A percentile compares a stretch with the other conserved stretches of the same genome.
Evolutionary conservation across 1,140 invertebrate species (phyloP).

Genomic region (Lamellibrachia luymesi): DNA sequence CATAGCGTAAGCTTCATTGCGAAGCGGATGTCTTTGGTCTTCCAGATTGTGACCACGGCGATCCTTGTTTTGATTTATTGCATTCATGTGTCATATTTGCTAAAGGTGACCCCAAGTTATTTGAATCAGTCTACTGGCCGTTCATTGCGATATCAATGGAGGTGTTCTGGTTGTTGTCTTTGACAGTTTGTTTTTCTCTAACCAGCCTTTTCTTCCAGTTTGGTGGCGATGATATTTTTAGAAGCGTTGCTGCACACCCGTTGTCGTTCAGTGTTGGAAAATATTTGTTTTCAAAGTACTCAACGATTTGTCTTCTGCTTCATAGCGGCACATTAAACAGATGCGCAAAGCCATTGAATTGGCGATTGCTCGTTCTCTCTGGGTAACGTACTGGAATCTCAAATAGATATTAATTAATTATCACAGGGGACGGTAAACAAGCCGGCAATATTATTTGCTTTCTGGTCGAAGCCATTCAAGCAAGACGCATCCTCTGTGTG

Average conservation of each 20-base stretch:
- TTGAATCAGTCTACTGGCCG: not conserved
- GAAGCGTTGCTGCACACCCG: not conserved
- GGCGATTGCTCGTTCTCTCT: not conserved
- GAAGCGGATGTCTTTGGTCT: too few species aligned
- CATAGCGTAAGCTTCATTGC: too few species aligned
- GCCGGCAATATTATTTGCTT: not conserved
- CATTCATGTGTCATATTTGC: too few species aligned
- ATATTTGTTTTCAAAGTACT: not conserved
- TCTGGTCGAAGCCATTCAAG: not conserved
- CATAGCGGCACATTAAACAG: not conserved
- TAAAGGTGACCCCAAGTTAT: not conserved
- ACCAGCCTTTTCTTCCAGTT: too few species aligned
- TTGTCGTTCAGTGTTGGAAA: not conserved
- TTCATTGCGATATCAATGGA: not conserved
- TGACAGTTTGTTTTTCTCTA: too few species aligned
- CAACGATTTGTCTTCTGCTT: not conserved
- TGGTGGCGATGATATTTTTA: too few species aligned
- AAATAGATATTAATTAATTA: not conserved
- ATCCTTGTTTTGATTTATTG: too few species aligned
- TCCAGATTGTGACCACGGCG: too few species aligned
- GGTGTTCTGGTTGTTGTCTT: too few species aligned
- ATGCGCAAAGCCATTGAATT: not conserved
- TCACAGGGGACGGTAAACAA: not conserved
- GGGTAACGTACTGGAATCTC: not conserved
- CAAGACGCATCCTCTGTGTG: not conserved